Evolutionary conservation across 2,113 vertebrate species (phyloP).

Genomic region (Choloepus hoffmanni): DNA sequence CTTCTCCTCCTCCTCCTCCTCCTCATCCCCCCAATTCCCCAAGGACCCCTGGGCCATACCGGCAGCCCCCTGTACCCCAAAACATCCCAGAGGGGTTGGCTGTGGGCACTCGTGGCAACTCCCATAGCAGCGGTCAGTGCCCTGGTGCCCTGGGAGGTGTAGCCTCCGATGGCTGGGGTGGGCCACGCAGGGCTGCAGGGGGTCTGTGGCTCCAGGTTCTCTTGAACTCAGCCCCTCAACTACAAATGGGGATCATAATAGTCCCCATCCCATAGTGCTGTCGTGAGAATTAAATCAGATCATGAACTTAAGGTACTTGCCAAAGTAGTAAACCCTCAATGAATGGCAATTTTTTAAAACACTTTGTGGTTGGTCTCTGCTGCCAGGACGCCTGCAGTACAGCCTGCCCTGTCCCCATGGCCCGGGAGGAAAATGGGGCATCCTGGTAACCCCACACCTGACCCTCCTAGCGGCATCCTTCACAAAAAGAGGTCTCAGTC

Average conservation of each 20-base stretch:
- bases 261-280: background rate
- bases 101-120: background rate
- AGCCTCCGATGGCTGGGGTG: background rate
- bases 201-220: background rate
- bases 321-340: background rate
- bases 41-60: background rate
- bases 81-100: background rate
- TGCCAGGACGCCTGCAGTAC: background rate
- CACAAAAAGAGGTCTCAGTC: background rate
- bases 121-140: background rate
- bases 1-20: background rate
- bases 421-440: background rate
- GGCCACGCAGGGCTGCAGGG: background rate
- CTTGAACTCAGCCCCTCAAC: background rate
- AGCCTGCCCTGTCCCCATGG: background rate
- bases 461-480: background rate
- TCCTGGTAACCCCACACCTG: accelerated
- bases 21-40: background rate
- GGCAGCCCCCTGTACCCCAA: background rate
- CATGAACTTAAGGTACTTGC: background rate
- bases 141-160: background rate
- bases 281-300: background rate
- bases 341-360: background rate
- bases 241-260: background rate
- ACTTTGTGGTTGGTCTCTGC: background rate